These are phyloP conservation scores for Dione vanillae DNA, from an alignment of 2,888 invertebrate species.

Conservation along the genomic window DNA sequence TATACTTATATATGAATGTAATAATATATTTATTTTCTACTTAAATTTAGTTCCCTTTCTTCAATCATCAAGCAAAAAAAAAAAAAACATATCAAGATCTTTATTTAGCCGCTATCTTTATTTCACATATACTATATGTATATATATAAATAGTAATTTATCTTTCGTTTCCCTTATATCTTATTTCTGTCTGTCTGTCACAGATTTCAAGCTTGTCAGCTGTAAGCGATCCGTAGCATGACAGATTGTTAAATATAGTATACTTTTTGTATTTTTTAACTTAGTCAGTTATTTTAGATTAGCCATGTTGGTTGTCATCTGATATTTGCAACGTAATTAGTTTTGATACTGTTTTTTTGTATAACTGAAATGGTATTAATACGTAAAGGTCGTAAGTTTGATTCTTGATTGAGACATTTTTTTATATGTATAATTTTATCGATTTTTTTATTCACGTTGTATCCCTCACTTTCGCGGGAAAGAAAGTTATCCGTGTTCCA, in stretches of 20 bases:
- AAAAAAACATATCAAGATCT: neutral
- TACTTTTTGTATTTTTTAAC: constrained; percentile 31
- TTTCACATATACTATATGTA: neutral
- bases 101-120: constrained; percentile 32
- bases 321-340: constrained; percentile 11
- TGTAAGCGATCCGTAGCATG: constrained; percentile 48
- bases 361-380: neutral
- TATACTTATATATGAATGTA: too few species aligned
- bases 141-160: constrained; percentile 34
- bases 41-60: neutral
- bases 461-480: too few species aligned
- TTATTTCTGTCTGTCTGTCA: constrained; percentile 50
- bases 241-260: constrained; percentile 45
- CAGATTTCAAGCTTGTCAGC: constrained; percentile 59
- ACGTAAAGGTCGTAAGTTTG: neutral
- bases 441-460: constrained; percentile 1
- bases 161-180: constrained; percentile 39
- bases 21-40: too few species aligned
- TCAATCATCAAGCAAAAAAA: neutral
- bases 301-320: constrained; percentile 10
- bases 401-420: neutral
- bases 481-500: too few species aligned
- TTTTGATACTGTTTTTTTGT: neutral
- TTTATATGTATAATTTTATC: too few species aligned
- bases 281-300: constrained; percentile 39